These are phyloP conservation scores for Sebastes jordani DNA, from an alignment of 2,797 vertebrate genomes.

Conservation along the genomic window DNA sequence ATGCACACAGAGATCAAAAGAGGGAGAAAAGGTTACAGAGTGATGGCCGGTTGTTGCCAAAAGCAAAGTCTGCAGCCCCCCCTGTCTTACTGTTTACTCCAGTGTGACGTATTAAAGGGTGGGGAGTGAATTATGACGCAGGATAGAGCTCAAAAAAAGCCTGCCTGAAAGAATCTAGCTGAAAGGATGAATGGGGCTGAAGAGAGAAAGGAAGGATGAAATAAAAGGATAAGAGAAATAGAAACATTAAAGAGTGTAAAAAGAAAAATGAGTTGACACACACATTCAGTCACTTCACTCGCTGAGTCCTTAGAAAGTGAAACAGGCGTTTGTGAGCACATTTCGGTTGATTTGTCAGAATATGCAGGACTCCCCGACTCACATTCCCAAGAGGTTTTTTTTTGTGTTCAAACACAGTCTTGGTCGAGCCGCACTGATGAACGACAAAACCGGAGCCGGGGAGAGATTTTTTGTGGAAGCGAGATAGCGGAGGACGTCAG, in stretches of 20 bases:
- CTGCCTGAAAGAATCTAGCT: slow-evolving; percentile 43
- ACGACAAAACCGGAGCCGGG: slow-evolving; percentile 23
- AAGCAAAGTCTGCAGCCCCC: slow-evolving; percentile 45
- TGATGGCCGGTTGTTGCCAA: slow-evolving; percentile 36
- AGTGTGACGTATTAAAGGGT: slow-evolving; percentile 52
- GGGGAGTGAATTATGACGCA: slow-evolving; percentile 59
- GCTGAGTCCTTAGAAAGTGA: slow-evolving; percentile 6
- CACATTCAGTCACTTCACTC: background rate
- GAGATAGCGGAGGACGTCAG: slow-evolving; percentile 30
- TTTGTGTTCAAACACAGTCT: slow-evolving; percentile 19
- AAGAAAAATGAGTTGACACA: slow-evolving; percentile 16
- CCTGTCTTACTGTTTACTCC: slow-evolving; percentile 50
- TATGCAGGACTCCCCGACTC: background rate
- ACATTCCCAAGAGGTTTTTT: background rate
- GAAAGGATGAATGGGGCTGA: slow-evolving; percentile 32
- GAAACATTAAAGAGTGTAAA: slow-evolving; percentile 19
- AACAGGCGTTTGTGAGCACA: background rate
- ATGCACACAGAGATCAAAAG: slow-evolving; percentile 17
- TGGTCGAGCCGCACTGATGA: background rate
- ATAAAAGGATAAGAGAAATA: slow-evolving; percentile 33
- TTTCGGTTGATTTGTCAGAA: slow-evolving; percentile 6
- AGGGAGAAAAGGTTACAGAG: slow-evolving; percentile 17
- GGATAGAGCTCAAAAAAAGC: slow-evolving; percentile 44
- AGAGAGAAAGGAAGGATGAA: slow-evolving; percentile 13
- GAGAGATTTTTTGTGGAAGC: slow-evolving; percentile 25